Evolutionary conservation across 1,140 invertebrate species (phyloP), one percentile per base, ranked within the genome.

Genomic region (Drosophila arawakana): DNA sequence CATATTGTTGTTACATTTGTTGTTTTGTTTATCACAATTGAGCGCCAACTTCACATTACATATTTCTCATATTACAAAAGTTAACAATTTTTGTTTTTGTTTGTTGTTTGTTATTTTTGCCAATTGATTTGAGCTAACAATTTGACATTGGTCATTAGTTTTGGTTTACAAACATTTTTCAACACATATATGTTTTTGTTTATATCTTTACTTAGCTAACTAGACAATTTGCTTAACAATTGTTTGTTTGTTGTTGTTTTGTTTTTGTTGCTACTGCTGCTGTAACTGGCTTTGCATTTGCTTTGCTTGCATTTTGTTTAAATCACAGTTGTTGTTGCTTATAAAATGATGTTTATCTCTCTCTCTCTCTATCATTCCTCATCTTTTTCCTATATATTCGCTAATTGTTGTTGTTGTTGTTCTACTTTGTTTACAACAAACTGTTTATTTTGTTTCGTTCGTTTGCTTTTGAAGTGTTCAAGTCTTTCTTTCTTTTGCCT

Each of bases 291-390:
- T 75, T 76, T 47, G 62, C 65, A 73, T 58, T 60, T 74, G 54
- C 41, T 69, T 72, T 68, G 44, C 61, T 81, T 72, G 74, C 74
- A 71, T 78, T 78, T 86, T 62, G 66, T 72, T 81, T 80, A 72
- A 84, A 91, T 91, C 90, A 91, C 90, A 91, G 90, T 91, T 91
- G 74, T 84, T 88, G 83, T 89, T 89, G 85, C 84, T 84, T 84
- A 85, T 89, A 84, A 84, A 89, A 89, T 89, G 85, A 90, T 89
- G 78, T 89, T 89, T 70, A 59, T 65, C 60, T 57, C 35, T 49
- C 21, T n/a, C 34, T 52, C 41, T 35, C 57, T 66, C 37, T 50
- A 15, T 60, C 37, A 18, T 50, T 61, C 54, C 58, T 7, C 11
- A 5, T 49, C 37, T n/a, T 50, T 41, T 63, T 65, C 77, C 76